Evolutionary conservation across 2,888 invertebrate genomes (phyloP).

Genomic region (Pachydiplax longipennis): DNA sequence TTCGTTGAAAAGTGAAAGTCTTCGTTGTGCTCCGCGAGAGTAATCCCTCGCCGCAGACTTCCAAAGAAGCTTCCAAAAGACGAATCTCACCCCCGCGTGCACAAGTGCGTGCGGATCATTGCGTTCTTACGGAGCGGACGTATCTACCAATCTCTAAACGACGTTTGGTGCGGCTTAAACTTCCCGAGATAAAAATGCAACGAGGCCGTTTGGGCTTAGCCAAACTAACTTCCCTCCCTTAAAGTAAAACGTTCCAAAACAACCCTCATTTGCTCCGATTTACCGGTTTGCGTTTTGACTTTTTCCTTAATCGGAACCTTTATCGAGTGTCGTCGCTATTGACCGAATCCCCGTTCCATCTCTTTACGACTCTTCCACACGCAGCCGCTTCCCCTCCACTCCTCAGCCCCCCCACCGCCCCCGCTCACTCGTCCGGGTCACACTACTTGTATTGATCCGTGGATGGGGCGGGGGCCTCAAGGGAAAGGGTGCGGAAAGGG

Average conservation of each 20-base stretch:
- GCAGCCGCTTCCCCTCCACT: neutral
- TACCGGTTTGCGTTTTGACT: neutral
- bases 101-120: too few species aligned
- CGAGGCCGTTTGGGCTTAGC: too few species aligned
- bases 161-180: too few species aligned
- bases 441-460: slow-evolving; percentile 34
- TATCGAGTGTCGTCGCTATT: slow-evolving; percentile 27
- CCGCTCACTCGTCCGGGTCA: slow-evolving; percentile 32
- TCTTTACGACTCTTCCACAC: neutral
- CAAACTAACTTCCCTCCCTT: neutral
- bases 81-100: too few species aligned
- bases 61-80: too few species aligned
- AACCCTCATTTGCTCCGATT: neutral
- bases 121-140: too few species aligned
- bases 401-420: neutral
- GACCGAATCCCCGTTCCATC: slow-evolving; percentile 33
- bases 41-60: too few species aligned
- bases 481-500: slow-evolving; percentile 7
- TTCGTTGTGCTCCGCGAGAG: too few species aligned
- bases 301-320: slow-evolving; percentile 13
- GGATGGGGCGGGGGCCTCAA: neutral
- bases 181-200: too few species aligned
- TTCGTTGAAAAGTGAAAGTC: too few species aligned
- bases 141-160: too few species aligned
- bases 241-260: neutral